Conservation (phyloP, 2,113 vertebrate species). For the Corythornis madagascariensis region DNA sequence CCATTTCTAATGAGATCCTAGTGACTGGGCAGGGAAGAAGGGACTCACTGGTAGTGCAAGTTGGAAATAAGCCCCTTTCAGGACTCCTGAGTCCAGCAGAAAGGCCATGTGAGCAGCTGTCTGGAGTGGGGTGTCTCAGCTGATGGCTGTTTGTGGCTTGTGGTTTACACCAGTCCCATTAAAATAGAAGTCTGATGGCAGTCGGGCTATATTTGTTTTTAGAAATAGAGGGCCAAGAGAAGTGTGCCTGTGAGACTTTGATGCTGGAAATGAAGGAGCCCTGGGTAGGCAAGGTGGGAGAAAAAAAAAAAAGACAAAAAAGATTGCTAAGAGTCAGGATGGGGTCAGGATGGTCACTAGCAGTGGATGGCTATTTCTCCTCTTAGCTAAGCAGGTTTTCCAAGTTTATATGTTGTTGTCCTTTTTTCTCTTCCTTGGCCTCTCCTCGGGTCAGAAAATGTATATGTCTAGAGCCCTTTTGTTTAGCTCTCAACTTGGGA, state of each 20-base stretch:
- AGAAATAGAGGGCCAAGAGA: background rate
- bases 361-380: background rate
- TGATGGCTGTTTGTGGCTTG: background rate
- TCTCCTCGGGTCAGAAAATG: conserved; percentile 47
- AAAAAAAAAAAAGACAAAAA: background rate
- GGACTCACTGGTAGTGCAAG: accelerated
- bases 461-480: conserved; percentile 43
- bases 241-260: background rate
- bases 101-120: background rate
- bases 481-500: conserved; percentile 51
- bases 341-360: background rate
- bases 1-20: background rate
- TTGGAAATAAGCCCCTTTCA: accelerated
- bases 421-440: conserved; percentile 3
- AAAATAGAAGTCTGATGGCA: background rate
- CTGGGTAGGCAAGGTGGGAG: background rate
- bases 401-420: conserved; percentile 11
- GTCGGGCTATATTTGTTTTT: background rate
- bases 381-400: conserved; percentile 34
- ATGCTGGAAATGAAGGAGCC: background rate
- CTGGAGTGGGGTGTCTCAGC: accelerated
- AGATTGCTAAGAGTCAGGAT: background rate
- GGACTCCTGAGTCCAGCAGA: background rate
- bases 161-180: background rate
- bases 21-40: background rate